phyloP scores from a whole-genome alignment of 2,113 vertebrate species.

The Gallinago media region DNA sequence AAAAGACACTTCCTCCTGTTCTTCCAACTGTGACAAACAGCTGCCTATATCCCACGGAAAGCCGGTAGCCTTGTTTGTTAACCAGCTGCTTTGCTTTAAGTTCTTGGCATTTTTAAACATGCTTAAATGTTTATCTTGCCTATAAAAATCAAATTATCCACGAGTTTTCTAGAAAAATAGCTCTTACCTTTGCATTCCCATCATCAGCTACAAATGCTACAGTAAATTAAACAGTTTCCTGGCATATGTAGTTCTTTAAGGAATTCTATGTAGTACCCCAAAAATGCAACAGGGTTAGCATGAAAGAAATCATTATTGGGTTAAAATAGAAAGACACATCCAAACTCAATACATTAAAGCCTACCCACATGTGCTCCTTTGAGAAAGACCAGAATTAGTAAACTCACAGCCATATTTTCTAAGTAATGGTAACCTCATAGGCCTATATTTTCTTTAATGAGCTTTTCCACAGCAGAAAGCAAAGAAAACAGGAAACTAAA shows the following conservation, averaged over 20 bases:
- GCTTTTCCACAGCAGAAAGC: background rate
- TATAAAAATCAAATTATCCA: background rate
- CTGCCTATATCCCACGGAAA: background rate
- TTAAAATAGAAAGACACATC: background rate
- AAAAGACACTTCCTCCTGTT: background rate
- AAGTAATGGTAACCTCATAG: background rate
- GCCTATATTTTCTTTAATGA: background rate
- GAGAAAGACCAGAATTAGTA: background rate
- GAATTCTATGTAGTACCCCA: background rate
- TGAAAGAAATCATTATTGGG: background rate
- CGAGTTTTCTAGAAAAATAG: background rate
- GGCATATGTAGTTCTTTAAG: background rate
- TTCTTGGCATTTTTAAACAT: background rate
- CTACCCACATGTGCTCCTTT: background rate
- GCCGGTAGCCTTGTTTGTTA: background rate
- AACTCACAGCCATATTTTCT: background rate
- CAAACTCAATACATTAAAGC: background rate
- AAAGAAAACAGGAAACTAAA: background rate
- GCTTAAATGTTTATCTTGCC: background rate
- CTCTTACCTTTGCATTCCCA: background rate
- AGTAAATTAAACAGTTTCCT: background rate
- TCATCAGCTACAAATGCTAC: background rate
- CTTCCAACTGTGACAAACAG: background rate
- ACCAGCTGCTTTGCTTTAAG: background rate
- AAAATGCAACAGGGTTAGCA: background rate